Percentiles rank a stretch among this genome's conserved stretches.
Evolutionary conservation across 2,888 invertebrate genomes (phyloP).

Genomic region (Parascotia fuliginaria): DNA sequence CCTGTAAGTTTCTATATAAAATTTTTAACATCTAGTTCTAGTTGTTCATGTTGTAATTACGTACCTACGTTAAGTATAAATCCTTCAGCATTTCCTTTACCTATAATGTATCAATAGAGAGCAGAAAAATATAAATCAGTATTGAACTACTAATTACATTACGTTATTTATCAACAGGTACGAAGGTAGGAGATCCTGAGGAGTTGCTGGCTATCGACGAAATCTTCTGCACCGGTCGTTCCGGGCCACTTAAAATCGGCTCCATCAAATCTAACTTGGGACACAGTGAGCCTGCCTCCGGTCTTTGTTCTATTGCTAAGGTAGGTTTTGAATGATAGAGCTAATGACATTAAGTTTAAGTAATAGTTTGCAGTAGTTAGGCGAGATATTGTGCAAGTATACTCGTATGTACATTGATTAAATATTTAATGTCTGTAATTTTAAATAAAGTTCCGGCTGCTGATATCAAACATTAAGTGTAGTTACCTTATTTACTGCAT

Average conservation of each 20-base stretch:
- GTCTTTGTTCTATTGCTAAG: conserved; percentile 93
- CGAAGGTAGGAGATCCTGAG: conserved; percentile 95
- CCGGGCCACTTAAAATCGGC: conserved; percentile 92
- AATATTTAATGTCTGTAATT: no score
- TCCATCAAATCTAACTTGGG: conserved; percentile 98
- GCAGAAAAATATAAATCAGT: background rate
- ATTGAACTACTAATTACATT: background rate
- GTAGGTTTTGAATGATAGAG: no score
- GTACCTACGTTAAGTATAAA: no score
- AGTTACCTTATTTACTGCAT: no score
- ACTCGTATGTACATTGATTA: background rate
- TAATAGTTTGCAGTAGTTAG: background rate
- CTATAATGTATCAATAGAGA: no score
- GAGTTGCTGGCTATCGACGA: conserved; percentile 94
- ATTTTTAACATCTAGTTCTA: no score
- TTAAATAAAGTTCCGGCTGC: no score
- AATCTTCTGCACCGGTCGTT: conserved; percentile 91
- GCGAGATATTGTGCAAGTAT: background rate
- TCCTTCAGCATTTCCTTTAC: no score
- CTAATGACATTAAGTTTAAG: no score
- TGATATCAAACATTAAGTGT: no score
- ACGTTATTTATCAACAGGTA: conserved; percentile 71
- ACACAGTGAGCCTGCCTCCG: conserved; percentile 95
- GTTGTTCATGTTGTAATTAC: no score
- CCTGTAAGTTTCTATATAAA: no score